Evolutionary conservation across 1,140 invertebrate species (phyloP).

Genomic region (Muscidifurax raptorellus): DNA sequence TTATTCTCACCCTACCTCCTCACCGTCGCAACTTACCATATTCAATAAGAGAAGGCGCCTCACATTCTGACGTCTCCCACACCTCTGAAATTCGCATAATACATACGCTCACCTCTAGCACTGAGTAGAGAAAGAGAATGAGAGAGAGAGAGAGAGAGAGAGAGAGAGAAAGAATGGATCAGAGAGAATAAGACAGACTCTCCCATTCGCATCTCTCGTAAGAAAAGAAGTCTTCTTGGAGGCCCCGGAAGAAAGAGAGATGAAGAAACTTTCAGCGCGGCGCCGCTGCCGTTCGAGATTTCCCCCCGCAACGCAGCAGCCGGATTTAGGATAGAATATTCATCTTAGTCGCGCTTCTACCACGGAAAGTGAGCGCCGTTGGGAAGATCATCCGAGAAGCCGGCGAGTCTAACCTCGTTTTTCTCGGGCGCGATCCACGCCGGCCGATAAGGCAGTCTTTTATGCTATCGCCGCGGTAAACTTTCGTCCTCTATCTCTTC

Average conservation of each 20-base stretch:
- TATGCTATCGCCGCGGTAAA: conserved; percentile 23
- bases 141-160: no score
- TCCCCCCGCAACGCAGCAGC: conserved; percentile 55
- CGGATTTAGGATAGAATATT: conserved; percentile 72
- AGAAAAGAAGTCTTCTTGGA: not conserved
- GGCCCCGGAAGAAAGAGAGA: conserved; percentile 19
- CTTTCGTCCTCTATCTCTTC: conserved; percentile 10
- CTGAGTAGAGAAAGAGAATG: conserved; percentile 6
- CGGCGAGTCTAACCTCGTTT: conserved; percentile 16
- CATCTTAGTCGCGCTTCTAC: conserved; percentile 63
- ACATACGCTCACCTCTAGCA: conserved; percentile 39
- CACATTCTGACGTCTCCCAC: conserved; percentile 23
- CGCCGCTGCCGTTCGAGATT: conserved; percentile 51
- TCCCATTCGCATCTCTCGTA: conserved; percentile 9
- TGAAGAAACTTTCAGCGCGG: conserved; percentile 49
- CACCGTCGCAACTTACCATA: conserved; percentile 42
- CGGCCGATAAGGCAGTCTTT: conserved; percentile 17
- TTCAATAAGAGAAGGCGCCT: conserved; percentile 39
- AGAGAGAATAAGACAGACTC: conserved; percentile 36
- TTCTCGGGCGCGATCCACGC: not conserved
- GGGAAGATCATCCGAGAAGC: not conserved
- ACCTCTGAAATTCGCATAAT: conserved; percentile 40
- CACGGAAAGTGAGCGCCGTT: not conserved
- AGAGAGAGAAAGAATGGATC: conserved; percentile 27
- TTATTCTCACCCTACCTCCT: conserved; percentile 16